phyloP scores from a whole-genome alignment of 2,797 vertebrate genomes.

The Cottoperca gobio region DNA sequence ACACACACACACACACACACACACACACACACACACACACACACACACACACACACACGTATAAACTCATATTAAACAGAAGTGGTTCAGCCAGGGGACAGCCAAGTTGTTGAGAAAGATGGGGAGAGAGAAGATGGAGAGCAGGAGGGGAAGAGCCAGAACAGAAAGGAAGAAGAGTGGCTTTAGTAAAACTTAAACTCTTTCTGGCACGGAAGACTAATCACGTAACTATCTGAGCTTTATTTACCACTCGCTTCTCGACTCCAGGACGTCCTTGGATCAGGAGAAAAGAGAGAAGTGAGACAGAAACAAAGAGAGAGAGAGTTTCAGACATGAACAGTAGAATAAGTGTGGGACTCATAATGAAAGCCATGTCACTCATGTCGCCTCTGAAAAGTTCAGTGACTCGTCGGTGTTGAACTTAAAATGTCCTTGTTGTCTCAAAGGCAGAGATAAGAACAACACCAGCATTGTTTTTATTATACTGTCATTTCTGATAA shows the following conservation, averaged over 20 bases:
- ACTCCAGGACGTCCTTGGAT: slow-evolving; percentile 60
- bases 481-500: neutral
- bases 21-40: neutral
- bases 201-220: slow-evolving; percentile 58
- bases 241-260: slow-evolving; percentile 50
- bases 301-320: slow-evolving; percentile 12
- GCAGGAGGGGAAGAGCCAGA: slow-evolving; percentile 44
- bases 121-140: slow-evolving; percentile 44
- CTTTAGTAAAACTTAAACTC: slow-evolving; percentile 69
- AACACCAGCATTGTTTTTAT: neutral
- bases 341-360: too few relatives aligned
- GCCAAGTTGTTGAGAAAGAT: slow-evolving; percentile 61
- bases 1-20: neutral
- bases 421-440: slow-evolving; percentile 14
- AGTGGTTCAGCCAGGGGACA: slow-evolving; percentile 77
- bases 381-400: neutral
- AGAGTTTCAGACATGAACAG: slow-evolving; percentile 22
- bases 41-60: slow-evolving; percentile 1
- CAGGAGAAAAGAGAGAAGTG: slow-evolving; percentile 27
- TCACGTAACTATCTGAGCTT: slow-evolving; percentile 56
- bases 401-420: slow-evolving; percentile 13
- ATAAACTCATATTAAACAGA: slow-evolving; percentile 62
- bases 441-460: slow-evolving; percentile 27
- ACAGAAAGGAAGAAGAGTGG: slow-evolving; percentile 45
- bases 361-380: slow-evolving; percentile 15